These are phyloP conservation scores for Enteromius treurensis DNA, from an alignment of 2,797 vertebrate genomes.

Conservation along the genomic window DNA sequence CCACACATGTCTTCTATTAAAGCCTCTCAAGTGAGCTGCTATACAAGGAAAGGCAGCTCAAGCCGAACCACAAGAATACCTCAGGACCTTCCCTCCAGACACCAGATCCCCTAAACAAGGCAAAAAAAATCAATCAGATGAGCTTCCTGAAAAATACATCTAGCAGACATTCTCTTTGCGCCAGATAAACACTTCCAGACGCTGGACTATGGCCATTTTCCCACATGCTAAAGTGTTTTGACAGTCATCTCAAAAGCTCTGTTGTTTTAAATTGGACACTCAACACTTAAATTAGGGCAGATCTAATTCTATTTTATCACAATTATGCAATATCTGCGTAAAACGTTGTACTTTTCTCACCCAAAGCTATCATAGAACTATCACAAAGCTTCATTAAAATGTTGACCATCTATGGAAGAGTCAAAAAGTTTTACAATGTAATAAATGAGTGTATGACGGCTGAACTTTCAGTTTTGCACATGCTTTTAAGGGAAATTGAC, in stretches of 20 bases:
- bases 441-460: background rate
- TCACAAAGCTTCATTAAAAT: background rate
- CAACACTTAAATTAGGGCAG: background rate
- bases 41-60: constrained; percentile 63
- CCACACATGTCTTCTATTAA: constrained; percentile 49
- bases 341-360: background rate
- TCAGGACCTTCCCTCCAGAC: constrained; percentile 45
- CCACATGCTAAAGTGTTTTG: constrained; percentile 89
- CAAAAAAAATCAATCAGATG: constrained; percentile 81
- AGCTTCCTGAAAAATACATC: constrained; percentile 82
- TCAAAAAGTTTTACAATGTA: background rate
- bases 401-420: background rate
- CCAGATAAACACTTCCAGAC: constrained; percentile 90
- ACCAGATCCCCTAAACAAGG: constrained; percentile 68
- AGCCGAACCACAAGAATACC: constrained; percentile 64
- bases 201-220: constrained; percentile 86
- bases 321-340: background rate
- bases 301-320: no score
- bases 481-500: background rate
- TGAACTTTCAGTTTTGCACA: background rate
- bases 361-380: background rate
- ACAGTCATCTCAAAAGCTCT: constrained; percentile 83
- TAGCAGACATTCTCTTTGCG: constrained; percentile 74
- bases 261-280: constrained; percentile 50
- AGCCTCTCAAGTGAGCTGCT: constrained; percentile 50